Evolutionary conservation across 2,888 invertebrate species (phyloP).

Genomic region (Agonopterix alstromeriana): DNA sequence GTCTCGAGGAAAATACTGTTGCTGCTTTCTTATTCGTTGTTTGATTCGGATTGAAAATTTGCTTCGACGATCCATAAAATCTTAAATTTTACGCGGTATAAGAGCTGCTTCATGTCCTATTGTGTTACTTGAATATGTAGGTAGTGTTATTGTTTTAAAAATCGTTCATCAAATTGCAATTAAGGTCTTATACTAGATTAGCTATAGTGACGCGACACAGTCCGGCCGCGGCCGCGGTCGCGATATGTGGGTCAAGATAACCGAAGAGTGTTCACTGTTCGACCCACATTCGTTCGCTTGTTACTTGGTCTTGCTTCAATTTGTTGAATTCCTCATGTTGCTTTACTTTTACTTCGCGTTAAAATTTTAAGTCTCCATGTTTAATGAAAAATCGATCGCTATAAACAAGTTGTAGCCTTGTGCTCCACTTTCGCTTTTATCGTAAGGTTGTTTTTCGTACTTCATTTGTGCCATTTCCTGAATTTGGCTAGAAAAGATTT

Average conservation of each 20-base stretch:
- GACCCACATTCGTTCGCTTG: conserved; percentile 26
- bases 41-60: not conserved
- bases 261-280: conserved; percentile 38
- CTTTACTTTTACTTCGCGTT: too few relatives aligned
- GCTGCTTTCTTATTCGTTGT: conserved; percentile 21
- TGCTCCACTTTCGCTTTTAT: conserved; percentile 46
- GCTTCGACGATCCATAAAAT: too few relatives aligned
- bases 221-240: conserved; percentile 49
- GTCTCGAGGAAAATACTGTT: conserved; percentile 36
- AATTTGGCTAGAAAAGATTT: too few relatives aligned
- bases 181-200: conserved; percentile 46
- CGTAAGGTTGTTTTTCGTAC: conserved; percentile 25
- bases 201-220: conserved; percentile 19
- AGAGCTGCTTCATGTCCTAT: too few relatives aligned
- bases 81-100: too few relatives aligned
- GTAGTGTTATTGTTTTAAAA: not conserved
- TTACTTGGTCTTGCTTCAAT: not conserved
- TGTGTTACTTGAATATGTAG: not conserved
- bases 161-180: conserved; percentile 33
- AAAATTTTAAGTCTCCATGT: not conserved
- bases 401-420: conserved; percentile 38
- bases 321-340: too few relatives aligned
- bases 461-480: too few relatives aligned
- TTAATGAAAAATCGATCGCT: conserved; percentile 27
- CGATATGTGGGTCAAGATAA: conserved; percentile 63